phyloP scores from a whole-genome alignment of 2,888 invertebrate genomes.

The Steinernema carpocapsae region DNA sequence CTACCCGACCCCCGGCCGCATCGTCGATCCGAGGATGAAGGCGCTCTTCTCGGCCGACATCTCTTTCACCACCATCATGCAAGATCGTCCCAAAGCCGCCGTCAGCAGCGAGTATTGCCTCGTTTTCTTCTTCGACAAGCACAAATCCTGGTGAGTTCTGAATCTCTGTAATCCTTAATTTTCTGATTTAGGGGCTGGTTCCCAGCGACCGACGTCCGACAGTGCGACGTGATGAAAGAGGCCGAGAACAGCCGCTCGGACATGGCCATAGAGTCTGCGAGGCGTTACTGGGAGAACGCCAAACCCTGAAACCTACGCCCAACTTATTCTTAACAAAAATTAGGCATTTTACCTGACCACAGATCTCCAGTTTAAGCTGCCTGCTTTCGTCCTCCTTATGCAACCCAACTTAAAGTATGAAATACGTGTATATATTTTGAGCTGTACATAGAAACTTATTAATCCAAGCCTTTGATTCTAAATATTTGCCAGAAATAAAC shows the following conservation, averaged over 20 bases:
- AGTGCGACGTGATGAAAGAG: slow-evolving; percentile 36
- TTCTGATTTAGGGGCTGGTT: slow-evolving; percentile 22
- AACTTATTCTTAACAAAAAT: too few relatives aligned
- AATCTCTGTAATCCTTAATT: too few relatives aligned
- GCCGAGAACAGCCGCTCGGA: slow-evolving; percentile 20
- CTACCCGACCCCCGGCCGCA: slow-evolving; percentile 34
- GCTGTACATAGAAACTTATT: background rate
- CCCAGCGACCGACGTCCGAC: slow-evolving; percentile 28
- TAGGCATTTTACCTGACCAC: too few relatives aligned
- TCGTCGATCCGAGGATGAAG: slow-evolving; percentile 30
- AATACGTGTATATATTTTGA: slow-evolving; percentile 6
- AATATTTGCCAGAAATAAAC: too few relatives aligned
- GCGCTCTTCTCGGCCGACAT: slow-evolving; percentile 21
- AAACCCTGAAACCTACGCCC: background rate
- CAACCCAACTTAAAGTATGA: too few relatives aligned
- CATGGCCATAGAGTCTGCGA: slow-evolving; percentile 12
- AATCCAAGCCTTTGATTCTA: too few relatives aligned
- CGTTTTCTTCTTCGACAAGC: slow-evolving; percentile 38
- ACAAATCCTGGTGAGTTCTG: slow-evolving; percentile 30
- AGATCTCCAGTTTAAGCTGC: too few relatives aligned
- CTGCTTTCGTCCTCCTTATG: too few relatives aligned
- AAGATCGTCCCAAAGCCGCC: slow-evolving; percentile 22
- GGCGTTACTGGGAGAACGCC: slow-evolving; percentile 9
- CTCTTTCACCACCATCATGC: slow-evolving; percentile 23
- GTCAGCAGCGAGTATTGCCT: slow-evolving; percentile 10